Percentiles rank a stretch among this genome's conserved stretches.
These are phyloP conservation scores for Ophion costatus DNA, from an alignment of 2,888 invertebrate species.

Conservation along the genomic window DNA sequence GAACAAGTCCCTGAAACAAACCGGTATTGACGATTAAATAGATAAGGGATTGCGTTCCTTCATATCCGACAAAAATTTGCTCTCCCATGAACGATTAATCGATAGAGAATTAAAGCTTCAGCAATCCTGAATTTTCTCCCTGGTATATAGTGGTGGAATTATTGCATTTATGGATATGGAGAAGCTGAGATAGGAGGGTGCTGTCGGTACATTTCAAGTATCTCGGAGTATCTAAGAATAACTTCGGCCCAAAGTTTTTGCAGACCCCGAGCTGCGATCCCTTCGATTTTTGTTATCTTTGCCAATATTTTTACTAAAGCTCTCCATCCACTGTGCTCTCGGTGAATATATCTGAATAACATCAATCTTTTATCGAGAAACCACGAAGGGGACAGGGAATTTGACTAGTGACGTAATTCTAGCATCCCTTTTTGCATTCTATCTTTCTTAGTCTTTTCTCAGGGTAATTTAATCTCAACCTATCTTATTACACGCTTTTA, in stretches of 20 bases:
- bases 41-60: background rate
- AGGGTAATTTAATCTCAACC: background rate
- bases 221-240: constrained; percentile 75
- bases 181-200: constrained; percentile 27
- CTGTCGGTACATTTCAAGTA: constrained; percentile 37
- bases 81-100: constrained; percentile 22
- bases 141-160: constrained; percentile 72
- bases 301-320: constrained; percentile 81
- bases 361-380: constrained; percentile 5
- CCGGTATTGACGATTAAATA: background rate
- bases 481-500: background rate
- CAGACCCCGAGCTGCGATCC: constrained; percentile 50
- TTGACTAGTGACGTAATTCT: background rate
- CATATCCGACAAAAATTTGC: background rate
- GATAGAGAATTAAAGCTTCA: constrained; percentile 47
- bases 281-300: constrained; percentile 77
- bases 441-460: background rate
- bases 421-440: background rate
- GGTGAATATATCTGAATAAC: constrained; percentile 80
- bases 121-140: constrained; percentile 18
- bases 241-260: constrained; percentile 67
- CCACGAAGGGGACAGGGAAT: background rate
- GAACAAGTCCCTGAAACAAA: background rate
- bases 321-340: constrained; percentile 70
- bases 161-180: constrained; percentile 78